phyloP scores from a whole-genome alignment of 1,140 invertebrate species.

The Aphis craccivora region DNA sequence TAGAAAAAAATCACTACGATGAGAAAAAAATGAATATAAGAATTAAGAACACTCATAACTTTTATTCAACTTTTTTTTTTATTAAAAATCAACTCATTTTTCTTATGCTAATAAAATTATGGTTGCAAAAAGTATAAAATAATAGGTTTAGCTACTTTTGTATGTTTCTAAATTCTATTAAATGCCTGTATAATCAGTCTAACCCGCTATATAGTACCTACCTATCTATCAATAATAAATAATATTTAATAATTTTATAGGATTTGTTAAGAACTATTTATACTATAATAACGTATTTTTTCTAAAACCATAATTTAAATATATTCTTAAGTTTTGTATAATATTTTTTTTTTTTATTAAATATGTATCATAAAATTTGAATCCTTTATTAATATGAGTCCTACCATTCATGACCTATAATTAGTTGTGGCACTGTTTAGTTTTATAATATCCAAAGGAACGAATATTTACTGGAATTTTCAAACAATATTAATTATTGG shows the following conservation, averaged over 20 bases:
- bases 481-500: neutral
- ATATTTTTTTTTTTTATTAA: neutral
- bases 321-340: neutral
- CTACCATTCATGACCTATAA: no score
- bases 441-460: neutral
- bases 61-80: neutral
- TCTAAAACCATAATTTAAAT: neutral
- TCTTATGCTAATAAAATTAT: neutral
- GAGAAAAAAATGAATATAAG: neutral
- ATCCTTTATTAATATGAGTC: neutral
- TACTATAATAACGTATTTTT: neutral
- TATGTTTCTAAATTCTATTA: neutral
- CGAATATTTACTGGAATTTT: neutral
- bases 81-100: neutral
- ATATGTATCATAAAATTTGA: neutral
- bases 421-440: neutral
- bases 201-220: neutral
- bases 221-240: neutral
- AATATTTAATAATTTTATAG: neutral
- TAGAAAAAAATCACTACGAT: neutral
- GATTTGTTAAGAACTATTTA: neutral
- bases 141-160: neutral
- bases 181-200: neutral
- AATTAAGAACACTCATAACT: neutral
- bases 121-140: neutral